Evolutionary conservation across 2,113 vertebrate species (phyloP).

Genomic region (Propithecus coquereli): DNA sequence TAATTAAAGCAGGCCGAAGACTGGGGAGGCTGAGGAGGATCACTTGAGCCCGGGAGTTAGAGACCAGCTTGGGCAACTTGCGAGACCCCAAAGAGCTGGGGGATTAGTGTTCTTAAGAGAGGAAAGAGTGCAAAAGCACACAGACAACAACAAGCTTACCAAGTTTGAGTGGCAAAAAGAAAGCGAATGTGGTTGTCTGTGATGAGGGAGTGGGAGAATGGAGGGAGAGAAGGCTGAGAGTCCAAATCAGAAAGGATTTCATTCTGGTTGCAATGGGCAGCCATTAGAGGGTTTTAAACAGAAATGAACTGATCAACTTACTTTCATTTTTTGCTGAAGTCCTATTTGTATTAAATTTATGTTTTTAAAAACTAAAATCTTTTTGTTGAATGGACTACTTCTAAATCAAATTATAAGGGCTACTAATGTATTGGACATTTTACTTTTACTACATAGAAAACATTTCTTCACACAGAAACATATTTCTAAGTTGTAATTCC

Average conservation of each 20-base stretch:
- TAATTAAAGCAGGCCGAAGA: too few species aligned
- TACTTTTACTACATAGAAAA: background rate
- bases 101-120: background rate
- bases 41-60: too few species aligned
- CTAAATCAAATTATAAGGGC: background rate
- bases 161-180: background rate
- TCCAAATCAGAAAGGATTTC: background rate
- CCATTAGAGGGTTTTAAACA: background rate
- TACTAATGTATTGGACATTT: background rate
- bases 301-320: background rate
- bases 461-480: background rate
- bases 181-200: fast-evolving
- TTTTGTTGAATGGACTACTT: background rate
- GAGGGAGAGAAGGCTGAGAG: fast-evolving
- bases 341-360: background rate
- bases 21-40: too few species aligned
- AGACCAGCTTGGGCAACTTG: too few species aligned
- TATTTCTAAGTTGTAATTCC: background rate
- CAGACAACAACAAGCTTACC: background rate
- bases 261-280: background rate
- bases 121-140: background rate
- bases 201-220: fast-evolving
- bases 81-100: too few species aligned
- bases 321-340: background rate
- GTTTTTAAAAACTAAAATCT: background rate